A percentile compares a stretch with the other conserved stretches of the same genome.
phyloP scores from a whole-genome alignment of 2,888 invertebrate species.

The Perizoma flavofasciatum region DNA sequence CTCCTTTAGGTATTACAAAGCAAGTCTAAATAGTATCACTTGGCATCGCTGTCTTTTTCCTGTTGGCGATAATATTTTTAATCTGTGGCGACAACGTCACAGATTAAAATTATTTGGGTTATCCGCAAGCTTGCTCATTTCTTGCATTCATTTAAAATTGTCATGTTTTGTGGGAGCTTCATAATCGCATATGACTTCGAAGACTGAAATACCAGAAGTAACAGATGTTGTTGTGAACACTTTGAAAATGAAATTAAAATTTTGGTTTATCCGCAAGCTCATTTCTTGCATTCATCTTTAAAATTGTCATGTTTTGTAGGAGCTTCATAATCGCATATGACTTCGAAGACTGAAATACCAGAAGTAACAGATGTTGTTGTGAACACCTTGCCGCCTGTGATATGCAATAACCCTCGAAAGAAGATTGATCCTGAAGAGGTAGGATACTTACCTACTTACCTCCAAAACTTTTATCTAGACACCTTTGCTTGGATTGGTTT shows the following conservation, averaged over 20 bases:
- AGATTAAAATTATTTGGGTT: too few relatives aligned
- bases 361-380: constrained; percentile 29
- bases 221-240: constrained; percentile 31
- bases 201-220: constrained; percentile 19
- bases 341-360: constrained; percentile 24
- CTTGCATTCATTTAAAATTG: neutral
- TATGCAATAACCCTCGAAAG: constrained; percentile 50
- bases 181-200: constrained; percentile 31
- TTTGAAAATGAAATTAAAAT: constrained; percentile 35
- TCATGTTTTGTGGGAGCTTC: neutral
- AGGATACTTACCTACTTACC: constrained; percentile 1
- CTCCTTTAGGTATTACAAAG: neutral
- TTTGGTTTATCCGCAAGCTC: neutral
- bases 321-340: constrained; percentile 25
- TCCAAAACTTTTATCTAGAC: too few relatives aligned
- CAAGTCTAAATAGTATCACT: too few relatives aligned
- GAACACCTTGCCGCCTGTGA: constrained; percentile 48
- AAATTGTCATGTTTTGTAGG: neutral
- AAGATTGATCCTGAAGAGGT: constrained; percentile 53
- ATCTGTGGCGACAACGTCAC: too few relatives aligned
- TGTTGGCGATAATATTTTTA: too few relatives aligned
- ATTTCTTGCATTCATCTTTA: neutral
- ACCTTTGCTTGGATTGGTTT: too few relatives aligned
- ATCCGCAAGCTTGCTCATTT: too few relatives aligned
- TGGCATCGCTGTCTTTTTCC: too few relatives aligned